Base-by-base conservation (phyloP, 2,888 invertebrate species). In the Eudasyphora cyanicolor region DNA sequence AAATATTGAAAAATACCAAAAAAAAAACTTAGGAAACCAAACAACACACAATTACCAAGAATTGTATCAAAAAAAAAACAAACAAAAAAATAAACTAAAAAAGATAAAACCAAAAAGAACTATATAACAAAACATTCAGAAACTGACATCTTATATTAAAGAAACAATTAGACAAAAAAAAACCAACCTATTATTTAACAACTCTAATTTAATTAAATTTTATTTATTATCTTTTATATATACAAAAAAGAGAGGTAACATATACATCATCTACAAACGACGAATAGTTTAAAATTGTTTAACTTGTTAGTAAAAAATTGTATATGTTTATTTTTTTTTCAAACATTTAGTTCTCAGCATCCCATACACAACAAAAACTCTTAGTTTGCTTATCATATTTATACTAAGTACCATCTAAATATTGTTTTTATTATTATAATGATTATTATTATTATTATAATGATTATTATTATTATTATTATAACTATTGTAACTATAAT, bases 101-200 rank as follows among this genome's bases (percentile, higher is more conserved):
- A 86, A 82, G 84, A 85, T 38, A 85, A 78, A 86, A 84, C 29
- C n/a, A 49, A 70, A 14, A 35, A 17, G 27, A 69, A 82, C 74
- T 78, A 81, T 76, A 81, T 35, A 38, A 85, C 24, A 80, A 83
- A 74, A 79, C 86, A n/a, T n/a, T n/a, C 85, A 86, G 86, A 87
- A 87, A 84, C 87, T 35, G 35, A 64, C 24, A 67, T 42, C 21
- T 67, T 64, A 67, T 38, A 64, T 7, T n/a, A 38, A 38, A 38
- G 21, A 67, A 19, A 64, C 1, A 0, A 74, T 75, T 77, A 74
- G 51, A 81, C 21, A 42, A 51, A 64, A 74, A 71, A 76, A 17
- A 62, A 32, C 32, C 29, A 38, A 17, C 19, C 7, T 19, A 62
- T 62, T 62, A 51, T 51, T 62, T 32, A 62, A 57, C 27, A 57